Base-by-base conservation (phyloP, 2,888 invertebrate species). In the Magallana nippona region DNA sequence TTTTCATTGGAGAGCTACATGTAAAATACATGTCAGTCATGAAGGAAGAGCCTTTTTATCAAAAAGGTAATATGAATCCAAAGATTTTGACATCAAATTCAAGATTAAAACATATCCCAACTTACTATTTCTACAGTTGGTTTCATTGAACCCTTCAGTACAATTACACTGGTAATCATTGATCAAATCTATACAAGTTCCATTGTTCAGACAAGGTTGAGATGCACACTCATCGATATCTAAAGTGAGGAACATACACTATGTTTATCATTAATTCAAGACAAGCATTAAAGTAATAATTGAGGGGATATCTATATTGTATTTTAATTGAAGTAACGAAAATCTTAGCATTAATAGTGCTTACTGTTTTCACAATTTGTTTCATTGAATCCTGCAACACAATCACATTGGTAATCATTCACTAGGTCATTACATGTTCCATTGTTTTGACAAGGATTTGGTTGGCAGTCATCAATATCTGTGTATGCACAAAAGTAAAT, bases 401-500 rank as follows among this genome's bases (percentile, higher is more conserved):
- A 78, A n/a, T 78, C 17, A 55, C 78, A 78, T 15, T 32, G 10
- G 44, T 32, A 78, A 0, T 13, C 32, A 32, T 78, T 44, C 3
- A 78, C 15, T 13, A 10, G 32, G 17, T 78, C 78, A 13, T 2
- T 15, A 32, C 78, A 78, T 22, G 78, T 78, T n/a, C 44, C 32
- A 22, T 44, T 44, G 13, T 78, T 32, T 32, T 78, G 44, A 78
- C 78, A 78, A 44, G 78, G 78, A 1, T 32, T 15, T 3, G 44
- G 17, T 11, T 11, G 3, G 17, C 78, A 78, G 11, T 78, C 78
- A n/a, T 78, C 44, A 15, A 78, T 78, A 78, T 78, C 78, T 78
- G 78, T 32, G 19, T 27, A 27, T 27, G 27, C 2, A 1, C 2
- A n/a, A n/a, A n/a, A n/a, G n/a, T n/a, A n/a, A n/a, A n/a, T n/a